phyloP scores from a whole-genome alignment of 2,888 invertebrate species.

The Opisthograptis luteolata region DNA sequence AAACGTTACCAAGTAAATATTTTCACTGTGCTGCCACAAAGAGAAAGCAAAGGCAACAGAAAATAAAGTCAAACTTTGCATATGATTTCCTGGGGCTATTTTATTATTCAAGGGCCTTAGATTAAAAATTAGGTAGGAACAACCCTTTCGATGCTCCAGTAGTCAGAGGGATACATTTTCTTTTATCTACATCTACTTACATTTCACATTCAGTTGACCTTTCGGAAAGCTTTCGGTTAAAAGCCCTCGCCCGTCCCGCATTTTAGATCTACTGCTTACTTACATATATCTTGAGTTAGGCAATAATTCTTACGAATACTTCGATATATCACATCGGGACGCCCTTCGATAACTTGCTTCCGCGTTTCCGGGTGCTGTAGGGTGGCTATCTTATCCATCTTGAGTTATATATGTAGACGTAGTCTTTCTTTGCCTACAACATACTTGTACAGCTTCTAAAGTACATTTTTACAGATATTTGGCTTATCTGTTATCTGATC shows the following conservation, averaged over 20 bases:
- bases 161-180: slow-evolving; percentile 19
- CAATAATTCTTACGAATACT: slow-evolving; percentile 70
- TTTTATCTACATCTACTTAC: slow-evolving; percentile 21
- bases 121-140: slow-evolving; percentile 24
- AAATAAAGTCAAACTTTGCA: slow-evolving; percentile 11
- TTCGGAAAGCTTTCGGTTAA: slow-evolving; percentile 33
- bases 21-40: neutral
- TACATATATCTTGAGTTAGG: slow-evolving; percentile 52
- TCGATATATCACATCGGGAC: slow-evolving; percentile 70
- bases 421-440: slow-evolving; percentile 14
- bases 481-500: neutral
- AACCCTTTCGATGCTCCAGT: slow-evolving; percentile 18
- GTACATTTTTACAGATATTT: slow-evolving; percentile 15
- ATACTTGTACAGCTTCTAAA: slow-evolving; percentile 18
- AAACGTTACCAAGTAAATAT: no score
- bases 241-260: slow-evolving; percentile 34
- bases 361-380: slow-evolving; percentile 43
- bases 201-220: slow-evolving; percentile 28
- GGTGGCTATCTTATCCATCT: slow-evolving; percentile 17
- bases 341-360: slow-evolving; percentile 67
- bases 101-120: slow-evolving; percentile 18
- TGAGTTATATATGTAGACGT: slow-evolving; percentile 24
- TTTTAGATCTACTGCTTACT: slow-evolving; percentile 57
- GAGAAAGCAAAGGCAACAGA: neutral
- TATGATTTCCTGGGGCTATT: slow-evolving; percentile 6